Conservation (phyloP, 2,888 invertebrate genomes). For the Loripinus fragilis region DNA sequence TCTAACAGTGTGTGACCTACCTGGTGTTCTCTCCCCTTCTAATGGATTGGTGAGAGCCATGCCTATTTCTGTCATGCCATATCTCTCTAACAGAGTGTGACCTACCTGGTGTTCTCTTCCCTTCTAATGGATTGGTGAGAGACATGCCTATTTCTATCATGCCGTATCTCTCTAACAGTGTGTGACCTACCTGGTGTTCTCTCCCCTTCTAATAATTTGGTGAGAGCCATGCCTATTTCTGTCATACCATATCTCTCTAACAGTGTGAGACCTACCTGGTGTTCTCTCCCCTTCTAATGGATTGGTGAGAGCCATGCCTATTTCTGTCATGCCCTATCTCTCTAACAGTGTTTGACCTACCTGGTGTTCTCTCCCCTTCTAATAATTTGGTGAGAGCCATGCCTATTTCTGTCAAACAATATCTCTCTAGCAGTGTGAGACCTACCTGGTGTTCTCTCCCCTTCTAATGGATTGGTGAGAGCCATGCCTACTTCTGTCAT, state of each 20-base stretch:
- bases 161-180: too few relatives aligned
- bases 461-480: too few relatives aligned
- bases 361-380: constrained; percentile 85
- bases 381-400: constrained; percentile 93
- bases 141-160: too few relatives aligned
- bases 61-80: constrained; percentile 92
- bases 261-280: constrained; percentile 91
- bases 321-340: too few relatives aligned
- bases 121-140: too few relatives aligned
- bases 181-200: constrained; percentile 85
- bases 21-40: constrained; percentile 85
- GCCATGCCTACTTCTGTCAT: too few relatives aligned
- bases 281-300: constrained; percentile 90
- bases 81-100: constrained; percentile 91
- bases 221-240: constrained; percentile 94
- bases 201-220: constrained; percentile 88
- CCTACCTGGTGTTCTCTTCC: constrained; percentile 93
- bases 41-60: constrained; percentile 93
- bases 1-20: constrained; percentile 89
- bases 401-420: constrained; percentile 92
- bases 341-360: too few relatives aligned
- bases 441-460: constrained; percentile 93
- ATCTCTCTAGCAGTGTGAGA: constrained; percentile 91
- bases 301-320: too few relatives aligned
- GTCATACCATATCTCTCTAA: constrained; percentile 91